Conservation (phyloP, 2,888 invertebrate species). For the Drosophila robusta region DNA sequence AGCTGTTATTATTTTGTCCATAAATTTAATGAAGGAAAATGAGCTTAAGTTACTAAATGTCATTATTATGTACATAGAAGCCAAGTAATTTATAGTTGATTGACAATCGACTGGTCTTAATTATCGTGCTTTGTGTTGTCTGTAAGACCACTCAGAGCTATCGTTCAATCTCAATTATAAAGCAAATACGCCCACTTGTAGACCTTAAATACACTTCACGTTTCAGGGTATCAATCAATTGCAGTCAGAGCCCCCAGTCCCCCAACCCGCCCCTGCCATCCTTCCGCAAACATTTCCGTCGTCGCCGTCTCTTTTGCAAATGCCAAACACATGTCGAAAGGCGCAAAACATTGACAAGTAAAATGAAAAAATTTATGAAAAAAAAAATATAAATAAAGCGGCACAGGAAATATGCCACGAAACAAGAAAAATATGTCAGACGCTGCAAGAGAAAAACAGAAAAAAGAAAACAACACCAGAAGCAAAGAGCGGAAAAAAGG, state of each 20-base stretch:
- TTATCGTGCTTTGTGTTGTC: not conserved
- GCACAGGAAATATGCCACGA: slow-evolving; percentile 44
- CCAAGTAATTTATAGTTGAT: not conserved
- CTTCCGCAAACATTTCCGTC: slow-evolving; percentile 2
- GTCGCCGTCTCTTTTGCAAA: slow-evolving; percentile 40
- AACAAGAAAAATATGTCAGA: slow-evolving; percentile 65
- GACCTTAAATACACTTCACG: slow-evolving; percentile 14
- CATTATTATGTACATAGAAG: not conserved
- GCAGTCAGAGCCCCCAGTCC: not conserved
- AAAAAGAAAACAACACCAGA: slow-evolving; percentile 10
- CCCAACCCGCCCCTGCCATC: not conserved
- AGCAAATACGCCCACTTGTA: slow-evolving; percentile 3
- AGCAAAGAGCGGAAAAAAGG: slow-evolving; percentile 16
- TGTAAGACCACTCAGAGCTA: not conserved
- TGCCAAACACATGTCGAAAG: slow-evolving; percentile 77
- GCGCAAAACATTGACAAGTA: slow-evolving; percentile 69
- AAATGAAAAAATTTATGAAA: slow-evolving; percentile 74
- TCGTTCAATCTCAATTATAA: slow-evolving; percentile 5
- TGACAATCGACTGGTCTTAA: not conserved
- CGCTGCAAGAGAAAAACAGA: slow-evolving; percentile 4
- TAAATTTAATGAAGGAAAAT: no score
- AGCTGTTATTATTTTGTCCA: no score
- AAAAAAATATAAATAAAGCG: slow-evolving; percentile 46
- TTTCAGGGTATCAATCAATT: slow-evolving; percentile 67
- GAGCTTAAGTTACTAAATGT: no score